These are phyloP conservation scores for Pristionchus exspectatus DNA, from an alignment of 2,888 invertebrate species.

Conservation along the genomic window DNA sequence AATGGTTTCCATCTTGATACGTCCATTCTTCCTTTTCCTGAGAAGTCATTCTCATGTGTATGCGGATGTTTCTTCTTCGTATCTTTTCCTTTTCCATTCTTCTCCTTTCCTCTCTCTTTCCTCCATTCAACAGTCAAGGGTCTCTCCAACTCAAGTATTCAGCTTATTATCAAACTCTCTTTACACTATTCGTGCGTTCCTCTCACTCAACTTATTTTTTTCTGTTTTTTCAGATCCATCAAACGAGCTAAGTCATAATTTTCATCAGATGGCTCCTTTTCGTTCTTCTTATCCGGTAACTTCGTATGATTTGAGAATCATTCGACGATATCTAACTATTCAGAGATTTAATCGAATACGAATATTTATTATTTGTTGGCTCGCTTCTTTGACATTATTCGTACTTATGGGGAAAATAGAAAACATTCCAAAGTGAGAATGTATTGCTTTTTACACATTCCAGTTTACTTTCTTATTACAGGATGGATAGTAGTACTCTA, in stretches of 20 bases:
- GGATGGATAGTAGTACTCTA: not conserved
- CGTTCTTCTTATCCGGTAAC: not conserved
- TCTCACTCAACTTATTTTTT: not conserved
- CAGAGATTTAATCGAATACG: slow-evolving; percentile 22
- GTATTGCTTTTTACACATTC: not conserved
- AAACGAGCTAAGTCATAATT: not conserved
- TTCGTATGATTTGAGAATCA: not conserved
- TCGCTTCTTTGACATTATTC: not conserved
- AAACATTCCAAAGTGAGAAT: not conserved
- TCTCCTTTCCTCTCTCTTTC: slow-evolving; percentile 31
- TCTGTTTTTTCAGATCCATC: not conserved
- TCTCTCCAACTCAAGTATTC: slow-evolving; percentile 33
- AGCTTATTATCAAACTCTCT: slow-evolving; percentile 39
- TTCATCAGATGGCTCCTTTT: not conserved
- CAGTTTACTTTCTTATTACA: not conserved
- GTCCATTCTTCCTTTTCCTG: not conserved
- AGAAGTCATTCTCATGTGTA: not conserved
- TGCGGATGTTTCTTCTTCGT: slow-evolving; percentile 7
- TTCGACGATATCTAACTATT: not conserved
- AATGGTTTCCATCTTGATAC: not conserved
- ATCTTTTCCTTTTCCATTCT: not conserved
- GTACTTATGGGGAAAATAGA: not conserved
- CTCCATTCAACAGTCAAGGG: slow-evolving; percentile 38
- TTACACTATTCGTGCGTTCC: not conserved
- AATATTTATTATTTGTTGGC: not conserved